phyloP scores from a whole-genome alignment of 2,888 invertebrate genomes.

The Chelonus formosanus region DNA sequence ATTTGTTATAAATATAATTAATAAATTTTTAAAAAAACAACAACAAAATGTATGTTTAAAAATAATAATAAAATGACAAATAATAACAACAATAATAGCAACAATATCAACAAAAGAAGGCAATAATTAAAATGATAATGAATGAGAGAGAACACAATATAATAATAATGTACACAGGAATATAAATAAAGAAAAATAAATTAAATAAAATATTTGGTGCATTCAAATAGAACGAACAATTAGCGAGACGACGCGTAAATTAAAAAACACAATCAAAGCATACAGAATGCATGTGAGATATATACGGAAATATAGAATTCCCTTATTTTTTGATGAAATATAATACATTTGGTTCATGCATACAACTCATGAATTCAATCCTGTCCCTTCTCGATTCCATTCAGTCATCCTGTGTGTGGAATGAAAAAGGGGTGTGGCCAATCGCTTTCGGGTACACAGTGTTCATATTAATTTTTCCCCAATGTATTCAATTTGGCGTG shows the following conservation, averaged over 20 bases:
- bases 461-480: constrained; percentile 52
- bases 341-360: constrained; percentile 13
- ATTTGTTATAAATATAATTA: no score
- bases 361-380: constrained; percentile 17
- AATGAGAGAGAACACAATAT: no score
- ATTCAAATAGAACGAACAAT: constrained; percentile 18
- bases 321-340: constrained; percentile 18
- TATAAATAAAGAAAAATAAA: neutral
- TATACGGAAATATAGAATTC: constrained; percentile 7
- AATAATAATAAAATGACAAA: no score
- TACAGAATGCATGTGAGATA: neutral
- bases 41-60: no score
- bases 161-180: no score
- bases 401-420: constrained; percentile 23
- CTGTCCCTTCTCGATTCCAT: constrained; percentile 17
- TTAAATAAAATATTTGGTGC: constrained; percentile 4
- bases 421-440: constrained; percentile 28
- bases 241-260: constrained; percentile 19
- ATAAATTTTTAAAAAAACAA: no score
- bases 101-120: no score
- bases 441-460: constrained; percentile 41
- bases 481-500: constrained; percentile 52
- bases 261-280: neutral
- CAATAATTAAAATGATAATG: no score
- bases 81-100: no score